phyloP scores from a whole-genome alignment of 1,140 invertebrate genomes.

The Drosophila parabipectinata region DNA sequence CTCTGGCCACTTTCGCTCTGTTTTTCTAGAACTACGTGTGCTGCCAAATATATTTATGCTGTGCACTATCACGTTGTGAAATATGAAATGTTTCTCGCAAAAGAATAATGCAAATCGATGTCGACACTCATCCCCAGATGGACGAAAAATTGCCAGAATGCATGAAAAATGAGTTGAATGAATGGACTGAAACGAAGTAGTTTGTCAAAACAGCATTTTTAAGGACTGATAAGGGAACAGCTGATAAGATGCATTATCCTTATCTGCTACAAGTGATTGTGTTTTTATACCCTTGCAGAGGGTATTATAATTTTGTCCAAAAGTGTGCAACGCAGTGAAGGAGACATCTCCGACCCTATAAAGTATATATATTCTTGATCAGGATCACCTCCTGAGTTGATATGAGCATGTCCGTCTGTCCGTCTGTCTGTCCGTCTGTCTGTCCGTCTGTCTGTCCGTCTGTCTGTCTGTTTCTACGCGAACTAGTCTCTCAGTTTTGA shows the following conservation, averaged over 20 bases:
- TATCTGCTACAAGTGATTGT: background rate
- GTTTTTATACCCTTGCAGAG: too few species aligned
- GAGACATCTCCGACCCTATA: too few species aligned
- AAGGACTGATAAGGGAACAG: background rate
- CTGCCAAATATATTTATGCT: constrained; percentile 11
- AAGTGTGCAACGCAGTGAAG: too few species aligned
- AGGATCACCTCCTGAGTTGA: too few species aligned
- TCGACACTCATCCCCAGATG: constrained; percentile 5
- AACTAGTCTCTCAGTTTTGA: too few species aligned
- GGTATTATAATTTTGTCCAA: too few species aligned
- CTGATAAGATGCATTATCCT: background rate
- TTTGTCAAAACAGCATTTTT: background rate
- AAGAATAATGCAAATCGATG: constrained; percentile 38
- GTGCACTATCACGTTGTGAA: constrained; percentile 25
- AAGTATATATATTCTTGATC: too few species aligned
- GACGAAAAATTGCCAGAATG: background rate
- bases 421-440: too few species aligned
- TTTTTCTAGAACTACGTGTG: background rate
- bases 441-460: too few species aligned
- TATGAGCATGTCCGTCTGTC: too few species aligned
- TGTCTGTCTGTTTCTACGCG: too few species aligned
- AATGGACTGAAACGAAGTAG: background rate
- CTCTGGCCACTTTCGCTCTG: background rate
- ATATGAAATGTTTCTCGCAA: constrained; percentile 7
- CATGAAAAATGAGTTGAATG: constrained; percentile 1